These are phyloP conservation scores for Poecilia picta DNA, from an alignment of 2,797 vertebrate species.

Conservation along the genomic window DNA sequence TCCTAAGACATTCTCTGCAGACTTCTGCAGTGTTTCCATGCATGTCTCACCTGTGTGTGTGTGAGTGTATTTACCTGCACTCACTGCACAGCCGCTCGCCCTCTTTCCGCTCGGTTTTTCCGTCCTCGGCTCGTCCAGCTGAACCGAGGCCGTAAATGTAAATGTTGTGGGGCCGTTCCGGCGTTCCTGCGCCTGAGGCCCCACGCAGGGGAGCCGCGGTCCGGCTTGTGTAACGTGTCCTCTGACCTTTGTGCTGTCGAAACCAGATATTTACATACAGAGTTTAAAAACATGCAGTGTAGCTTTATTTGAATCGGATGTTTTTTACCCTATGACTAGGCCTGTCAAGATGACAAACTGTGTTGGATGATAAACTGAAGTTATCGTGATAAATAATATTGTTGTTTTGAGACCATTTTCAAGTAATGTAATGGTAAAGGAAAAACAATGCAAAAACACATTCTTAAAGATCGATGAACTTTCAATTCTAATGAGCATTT, in stretches of 20 bases:
- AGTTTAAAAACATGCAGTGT: not conserved
- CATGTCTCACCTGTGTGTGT: conserved; percentile 3
- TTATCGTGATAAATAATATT: too few species aligned
- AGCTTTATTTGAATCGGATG: not conserved
- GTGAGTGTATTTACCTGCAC: not conserved
- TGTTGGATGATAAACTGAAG: too few species aligned
- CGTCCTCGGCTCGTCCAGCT: conserved; percentile 17
- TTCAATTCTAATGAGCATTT: too few species aligned
- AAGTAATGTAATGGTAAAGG: too few species aligned
- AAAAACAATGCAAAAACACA: too few species aligned
- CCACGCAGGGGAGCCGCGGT: conserved; percentile 18
- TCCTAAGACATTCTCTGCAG: not conserved
- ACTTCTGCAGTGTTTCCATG: not conserved
- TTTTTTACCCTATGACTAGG: too few species aligned
- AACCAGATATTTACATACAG: not conserved
- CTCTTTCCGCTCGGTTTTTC: conserved; percentile 31
- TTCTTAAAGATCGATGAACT: too few species aligned
- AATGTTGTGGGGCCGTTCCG: conserved; percentile 14
- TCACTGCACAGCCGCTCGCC: conserved; percentile 30
- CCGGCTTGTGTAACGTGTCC: not conserved
- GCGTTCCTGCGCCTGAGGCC: conserved; percentile 54
- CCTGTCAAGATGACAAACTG: too few species aligned
- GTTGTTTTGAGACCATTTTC: too few species aligned
- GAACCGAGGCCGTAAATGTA: conserved; percentile 39
- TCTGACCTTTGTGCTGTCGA: not conserved